These are phyloP conservation scores for Hyperoplus immaculatus DNA, from an alignment of 2,797 vertebrate species.

Conservation along the genomic window DNA sequence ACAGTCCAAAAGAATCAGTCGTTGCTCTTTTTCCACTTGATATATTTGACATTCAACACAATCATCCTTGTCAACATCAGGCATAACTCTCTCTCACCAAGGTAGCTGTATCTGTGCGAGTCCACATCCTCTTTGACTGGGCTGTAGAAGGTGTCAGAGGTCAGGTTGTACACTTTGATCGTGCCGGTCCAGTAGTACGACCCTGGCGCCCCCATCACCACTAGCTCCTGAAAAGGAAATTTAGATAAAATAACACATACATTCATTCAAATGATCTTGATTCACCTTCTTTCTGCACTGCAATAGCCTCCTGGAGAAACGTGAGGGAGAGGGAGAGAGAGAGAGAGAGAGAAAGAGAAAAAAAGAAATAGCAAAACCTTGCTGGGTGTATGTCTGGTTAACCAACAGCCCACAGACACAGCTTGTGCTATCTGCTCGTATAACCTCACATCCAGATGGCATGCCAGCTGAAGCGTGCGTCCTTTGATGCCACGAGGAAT, in stretches of 20 bases:
- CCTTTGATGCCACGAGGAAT: conserved; percentile 72
- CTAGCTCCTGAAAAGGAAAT: conserved; percentile 89
- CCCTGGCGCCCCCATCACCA: conserved; percentile 97
- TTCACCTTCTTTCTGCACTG: conserved; percentile 19
- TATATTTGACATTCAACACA: background rate
- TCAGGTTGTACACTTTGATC: conserved; percentile 96
- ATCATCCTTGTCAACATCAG: background rate
- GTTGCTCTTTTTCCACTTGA: background rate
- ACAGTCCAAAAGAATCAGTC: conserved; percentile 10
- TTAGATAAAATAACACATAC: background rate
- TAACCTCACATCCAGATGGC: conserved; percentile 66
- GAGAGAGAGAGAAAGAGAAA: too few species aligned
- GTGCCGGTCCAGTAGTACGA: conserved; percentile 99
- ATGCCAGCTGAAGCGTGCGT: conserved; percentile 44
- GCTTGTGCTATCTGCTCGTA: conserved; percentile 76
- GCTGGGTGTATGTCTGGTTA: conserved; percentile 78
- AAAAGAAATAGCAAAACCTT: conserved; percentile 32
- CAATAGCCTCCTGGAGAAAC: conserved; percentile 11
- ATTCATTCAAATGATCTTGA: conserved; percentile 27
- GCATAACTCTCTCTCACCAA: conserved; percentile 85
- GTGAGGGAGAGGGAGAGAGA: too few species aligned
- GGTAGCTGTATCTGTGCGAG: conserved; percentile 94
- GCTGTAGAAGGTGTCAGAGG: conserved; percentile 92
- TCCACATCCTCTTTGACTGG: conserved; percentile 89
- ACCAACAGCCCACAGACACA: conserved; percentile 78